Evolutionary conservation across 1,140 invertebrate genomes (phyloP).

Genomic region (Saccostrea glomerata): DNA sequence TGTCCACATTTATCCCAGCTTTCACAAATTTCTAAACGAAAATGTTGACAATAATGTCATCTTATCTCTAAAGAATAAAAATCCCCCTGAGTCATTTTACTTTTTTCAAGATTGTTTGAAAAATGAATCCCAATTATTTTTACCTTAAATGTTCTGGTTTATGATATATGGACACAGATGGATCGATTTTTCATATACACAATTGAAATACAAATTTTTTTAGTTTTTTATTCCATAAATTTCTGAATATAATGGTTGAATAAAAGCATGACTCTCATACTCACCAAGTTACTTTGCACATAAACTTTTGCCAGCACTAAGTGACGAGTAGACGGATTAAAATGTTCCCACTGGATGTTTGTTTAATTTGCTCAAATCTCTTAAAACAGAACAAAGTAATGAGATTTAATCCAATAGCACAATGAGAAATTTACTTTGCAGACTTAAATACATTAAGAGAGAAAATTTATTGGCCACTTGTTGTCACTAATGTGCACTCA

Average conservation of each 20-base stretch:
- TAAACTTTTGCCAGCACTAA: not conserved
- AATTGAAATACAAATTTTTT: not conserved
- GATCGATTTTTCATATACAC: not conserved
- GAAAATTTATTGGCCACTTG: not conserved
- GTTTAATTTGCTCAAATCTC: conserved; percentile 27
- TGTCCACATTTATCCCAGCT: not conserved
- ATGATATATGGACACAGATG: not conserved
- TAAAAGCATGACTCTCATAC: not conserved
- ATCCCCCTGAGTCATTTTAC: not conserved
- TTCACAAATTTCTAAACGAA: conserved; percentile 20
- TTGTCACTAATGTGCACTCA: conserved; percentile 22
- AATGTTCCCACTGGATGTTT: conserved; percentile 25
- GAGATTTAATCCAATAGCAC: conserved; percentile 11
- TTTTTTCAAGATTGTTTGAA: not conserved
- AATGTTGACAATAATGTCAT: conserved; percentile 17
- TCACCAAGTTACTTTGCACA: not conserved
- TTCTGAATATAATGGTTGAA: not conserved
- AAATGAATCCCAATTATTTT: not conserved
- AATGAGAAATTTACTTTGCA: conserved; percentile 24
- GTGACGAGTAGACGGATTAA: not conserved
- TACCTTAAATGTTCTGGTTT: too few species aligned
- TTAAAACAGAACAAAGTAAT: not conserved
- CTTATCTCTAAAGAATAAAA: conserved; percentile 11
- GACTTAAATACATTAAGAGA: conserved; percentile 4
- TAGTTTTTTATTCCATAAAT: not conserved